Base-by-base conservation (phyloP, 2,797 vertebrate genomes). In the Semaprochilodus insignis region DNA sequence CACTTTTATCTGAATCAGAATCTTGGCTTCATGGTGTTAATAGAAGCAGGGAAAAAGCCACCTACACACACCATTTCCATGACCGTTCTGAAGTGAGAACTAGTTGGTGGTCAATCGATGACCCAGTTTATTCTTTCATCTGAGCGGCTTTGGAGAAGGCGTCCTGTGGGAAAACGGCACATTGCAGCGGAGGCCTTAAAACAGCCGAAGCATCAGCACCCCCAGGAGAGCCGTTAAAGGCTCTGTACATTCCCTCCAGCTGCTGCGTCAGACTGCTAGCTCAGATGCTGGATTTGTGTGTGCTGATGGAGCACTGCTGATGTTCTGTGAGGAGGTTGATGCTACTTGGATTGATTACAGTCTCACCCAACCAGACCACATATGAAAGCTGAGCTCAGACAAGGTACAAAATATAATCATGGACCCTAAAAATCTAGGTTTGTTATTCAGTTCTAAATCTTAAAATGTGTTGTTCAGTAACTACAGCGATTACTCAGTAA, bases 241-340 rank as follows among this genome's bases (percentile, higher is more conserved):
- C 13, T 48, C 40, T 8, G 21, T 36, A 74, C 60, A 74, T n/a
- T 34, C 21, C 8, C 60, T 21, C 48, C 27, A 57, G 63, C 59
- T 81, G 79, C 51, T 44, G 51, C n/a, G 10, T 73, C 23, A 48
- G n/a, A 48, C 62, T 66, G 69, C 31, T 71, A 52, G 36, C 48
- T 10, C 55, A 65, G 31, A 52, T 57, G 63, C 60, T 16, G 6
- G 8, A 55, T 78, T 31, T 78, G 77, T 57, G 65, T 69, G 27
- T 65, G 44, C 52, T 70, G n/a, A 80, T 31, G 55, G 23, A 65
- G 59, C 59, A 74, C 57, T 48, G 63, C 51, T n/a, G 44, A 67
- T 15, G 59, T 31, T 14, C 23, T 40, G 16, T 23, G 19, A 8
- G 48, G 21, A 21, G 31, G 4, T 2, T 55, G n/a, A 13, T 65